Evolutionary conservation across 2,888 invertebrate species (phyloP), one percentile per base, ranked within the genome.

Genomic region (Dryobotodes eremita): DNA sequence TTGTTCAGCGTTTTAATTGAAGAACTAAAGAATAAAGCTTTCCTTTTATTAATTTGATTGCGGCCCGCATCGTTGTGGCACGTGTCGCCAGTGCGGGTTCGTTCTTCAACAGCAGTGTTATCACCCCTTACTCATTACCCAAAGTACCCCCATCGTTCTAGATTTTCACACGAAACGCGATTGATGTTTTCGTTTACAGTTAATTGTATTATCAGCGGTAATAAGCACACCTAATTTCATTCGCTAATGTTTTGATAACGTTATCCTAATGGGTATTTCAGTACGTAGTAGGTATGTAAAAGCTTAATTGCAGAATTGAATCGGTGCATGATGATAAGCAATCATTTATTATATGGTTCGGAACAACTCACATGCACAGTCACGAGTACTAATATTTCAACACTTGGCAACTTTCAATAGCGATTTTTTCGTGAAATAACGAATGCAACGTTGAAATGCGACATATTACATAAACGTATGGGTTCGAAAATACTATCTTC

Each of bases 101-200:
- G 80, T 86, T 89, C 82, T 78, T 68, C 80, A 81, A 80, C 65
- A 77, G 82, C 84, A 79, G 77, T 88, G 90, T 92, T 95, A 94
- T 95, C 95, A 94, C 91, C 94, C 95, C 92, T 88, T 90, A 84
- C 84, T 88, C 89, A 91, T 94, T 93, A 85, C 65, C 77, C 87
- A 84, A 79, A 92, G 92, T 94, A 93, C 96, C 96, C 96, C 88
- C 92, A 96, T 96, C 90, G 92, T 89, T 92, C 93, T 94, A 93
- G 91, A 95, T 95, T 95, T 94, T 94, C 95, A 95, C 95, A 94
- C 92, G 92, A 89, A 89, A 89, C 83, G 79, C 87, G 85, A 90
- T 92, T 91, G 84, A 85, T 82, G 73, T 79, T 80, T 77, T 83
- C 50, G 57, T 86, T 80, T 75, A 86, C 80, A 46, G 86, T 86